These are phyloP conservation scores for Corella eumyota DNA, from an alignment of 23 tunicate genomes.

Conservation along the genomic window DNA sequence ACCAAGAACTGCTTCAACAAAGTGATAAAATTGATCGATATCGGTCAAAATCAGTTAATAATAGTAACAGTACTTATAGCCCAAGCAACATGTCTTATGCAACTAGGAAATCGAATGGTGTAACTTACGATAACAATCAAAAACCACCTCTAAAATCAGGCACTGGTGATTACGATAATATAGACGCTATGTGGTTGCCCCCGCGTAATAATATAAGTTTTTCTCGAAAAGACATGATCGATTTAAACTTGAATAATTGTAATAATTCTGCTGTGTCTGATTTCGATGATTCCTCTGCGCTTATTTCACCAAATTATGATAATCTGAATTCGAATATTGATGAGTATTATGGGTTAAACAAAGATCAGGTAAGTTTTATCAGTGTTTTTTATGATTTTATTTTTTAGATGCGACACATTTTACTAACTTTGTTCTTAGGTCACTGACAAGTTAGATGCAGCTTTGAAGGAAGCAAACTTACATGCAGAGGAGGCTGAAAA, in stretches of 20 bases:
- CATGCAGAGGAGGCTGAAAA: conserved; percentile 20
- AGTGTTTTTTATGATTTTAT: not conserved
- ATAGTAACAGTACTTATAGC: conserved; percentile 4
- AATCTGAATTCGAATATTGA: too few species aligned
- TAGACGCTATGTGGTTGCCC: conserved; percentile 16
- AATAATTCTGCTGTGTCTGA: too few species aligned
- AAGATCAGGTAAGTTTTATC: too few species aligned
- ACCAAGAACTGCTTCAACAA: not conserved
- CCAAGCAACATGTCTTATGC: not conserved
- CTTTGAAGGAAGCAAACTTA: conserved; percentile 17
- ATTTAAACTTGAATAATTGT: conserved; percentile 1
- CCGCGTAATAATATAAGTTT: not conserved
- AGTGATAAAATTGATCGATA: not conserved
- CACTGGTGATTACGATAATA: conserved; percentile 21
- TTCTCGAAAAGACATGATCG: too few species aligned
- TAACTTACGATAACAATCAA: not conserved
- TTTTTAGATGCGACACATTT: not conserved
- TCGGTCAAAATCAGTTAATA: conserved; percentile 2
- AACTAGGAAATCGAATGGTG: conserved; percentile 2
- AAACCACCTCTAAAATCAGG: not conserved
- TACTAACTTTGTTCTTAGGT: conserved; percentile 6
- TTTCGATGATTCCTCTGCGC: too few species aligned
- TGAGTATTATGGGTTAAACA: too few species aligned
- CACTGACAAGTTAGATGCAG: conserved; percentile 19
- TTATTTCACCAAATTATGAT: too few species aligned